Evolutionary conservation across 2,888 invertebrate genomes (phyloP), one percentile per base, ranked within the genome.

Genomic region (Drosophila mimetica): DNA sequence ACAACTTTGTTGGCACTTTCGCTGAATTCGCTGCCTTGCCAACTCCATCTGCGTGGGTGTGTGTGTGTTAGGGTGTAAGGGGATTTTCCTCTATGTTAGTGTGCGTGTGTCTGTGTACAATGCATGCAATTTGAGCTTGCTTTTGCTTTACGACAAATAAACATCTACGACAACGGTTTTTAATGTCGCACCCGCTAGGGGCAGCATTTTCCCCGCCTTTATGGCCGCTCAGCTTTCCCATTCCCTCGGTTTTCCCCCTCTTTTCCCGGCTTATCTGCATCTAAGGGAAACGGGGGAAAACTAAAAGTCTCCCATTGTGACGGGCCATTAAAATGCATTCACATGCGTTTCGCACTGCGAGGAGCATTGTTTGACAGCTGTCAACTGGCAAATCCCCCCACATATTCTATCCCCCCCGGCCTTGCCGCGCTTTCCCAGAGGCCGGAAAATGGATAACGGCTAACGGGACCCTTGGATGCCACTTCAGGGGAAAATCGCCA

Each of bases 271-370:
- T 74, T 70, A 74, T 74, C 70, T 64, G 53, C 60, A 65, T 55
- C 50, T 51, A 60, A 1, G 39, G 11, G 18, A 8, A 14, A 4
- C 9, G 6, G 22, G 22, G 22, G 41, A 63, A 71, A 71, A 77
- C 54, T 67, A 64, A 53, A 65, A 51, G 28, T 44, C 44, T 44
- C 44, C 28, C 44, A 44, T 44, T 44, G 44, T 44, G 44, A 11
- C 25, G 44, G 28, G 60, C 67, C 77, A 79, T 82, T 79, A 79
- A 82, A 79, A 65, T 79, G 79, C 83, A 76, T 80, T 74, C 71
- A 75, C 36, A 59, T 41, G 69, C 52, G 47, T 34, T 70, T 34
- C 50, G 53, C 52, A 39, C 47, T 39, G 41, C 46, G 41, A 41
- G 25, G 37, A 41, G 36, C 65, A 73, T 74, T 82, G 76, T 81